Conservation (phyloP, 2,113 vertebrate species). For the Crocuta crocuta region DNA sequence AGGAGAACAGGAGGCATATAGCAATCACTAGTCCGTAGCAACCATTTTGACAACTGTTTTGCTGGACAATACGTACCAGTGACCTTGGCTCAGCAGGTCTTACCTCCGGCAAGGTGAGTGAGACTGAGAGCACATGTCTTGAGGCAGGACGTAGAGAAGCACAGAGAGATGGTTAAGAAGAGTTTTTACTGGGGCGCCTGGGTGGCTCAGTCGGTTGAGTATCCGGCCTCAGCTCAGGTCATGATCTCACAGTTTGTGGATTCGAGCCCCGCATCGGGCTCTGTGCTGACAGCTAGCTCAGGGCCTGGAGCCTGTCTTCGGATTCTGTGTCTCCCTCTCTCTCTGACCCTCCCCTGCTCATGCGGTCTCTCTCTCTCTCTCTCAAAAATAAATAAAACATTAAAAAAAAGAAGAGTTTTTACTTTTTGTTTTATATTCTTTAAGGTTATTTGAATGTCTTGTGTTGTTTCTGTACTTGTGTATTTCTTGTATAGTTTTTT, state of each 20-base stretch:
- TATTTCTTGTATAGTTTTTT: background rate
- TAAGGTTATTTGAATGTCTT: background rate
- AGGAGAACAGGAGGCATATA: background rate
- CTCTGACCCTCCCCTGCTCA: no score
- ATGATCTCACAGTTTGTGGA: no score
- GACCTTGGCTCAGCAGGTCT: background rate
- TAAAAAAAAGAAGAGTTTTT: background rate
- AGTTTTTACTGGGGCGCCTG: background rate
- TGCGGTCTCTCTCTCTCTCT: no score
- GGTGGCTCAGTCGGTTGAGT: no score
- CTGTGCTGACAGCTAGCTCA: no score
- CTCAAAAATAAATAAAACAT: no score
- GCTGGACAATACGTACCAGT: no score
- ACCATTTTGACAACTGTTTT: background rate
- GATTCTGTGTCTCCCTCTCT: no score
- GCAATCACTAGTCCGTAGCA: background rate
- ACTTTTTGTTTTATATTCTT: background rate
- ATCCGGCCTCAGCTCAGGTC: no score
- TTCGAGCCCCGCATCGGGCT: no score
- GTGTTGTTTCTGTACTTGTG: background rate
- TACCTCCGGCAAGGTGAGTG: fast-evolving
- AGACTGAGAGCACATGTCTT: background rate
- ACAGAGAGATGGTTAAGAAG: background rate
- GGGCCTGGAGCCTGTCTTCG: no score
- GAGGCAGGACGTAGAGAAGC: background rate